Conservation (phyloP, 1,140 invertebrate species). For the Colletes gigas region DNA sequence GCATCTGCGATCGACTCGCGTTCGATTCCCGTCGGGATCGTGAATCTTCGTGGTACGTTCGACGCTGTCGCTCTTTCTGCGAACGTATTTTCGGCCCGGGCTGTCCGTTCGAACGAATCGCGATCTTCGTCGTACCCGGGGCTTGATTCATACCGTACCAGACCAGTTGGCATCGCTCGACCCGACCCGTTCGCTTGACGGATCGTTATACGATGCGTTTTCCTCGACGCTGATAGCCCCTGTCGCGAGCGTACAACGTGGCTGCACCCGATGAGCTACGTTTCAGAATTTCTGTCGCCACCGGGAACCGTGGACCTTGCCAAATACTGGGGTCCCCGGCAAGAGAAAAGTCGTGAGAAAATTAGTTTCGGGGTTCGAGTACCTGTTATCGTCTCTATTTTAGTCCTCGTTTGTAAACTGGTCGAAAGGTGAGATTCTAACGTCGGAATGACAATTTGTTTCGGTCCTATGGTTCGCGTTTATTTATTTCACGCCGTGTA, state of each 20-base stretch:
- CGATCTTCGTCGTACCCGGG: neutral
- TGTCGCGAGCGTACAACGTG: neutral
- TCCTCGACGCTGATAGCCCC: neutral
- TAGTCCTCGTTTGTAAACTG: too few relatives aligned
- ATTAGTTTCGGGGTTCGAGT: too few relatives aligned
- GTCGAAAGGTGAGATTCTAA: too few relatives aligned
- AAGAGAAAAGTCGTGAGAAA: too few relatives aligned
- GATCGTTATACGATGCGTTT: constrained; percentile 10
- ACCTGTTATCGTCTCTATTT: too few relatives aligned
- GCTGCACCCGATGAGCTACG: neutral
- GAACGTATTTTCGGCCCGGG: constrained; percentile 14
- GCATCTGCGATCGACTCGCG: constrained; percentile 36
- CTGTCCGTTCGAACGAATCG: constrained; percentile 10
- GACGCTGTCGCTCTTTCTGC: neutral
- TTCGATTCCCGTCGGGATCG: constrained; percentile 28
- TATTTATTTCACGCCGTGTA: too few relatives aligned
- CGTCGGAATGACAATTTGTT: too few relatives aligned
- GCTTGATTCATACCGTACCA: constrained; percentile 46
- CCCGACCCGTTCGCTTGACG: constrained; percentile 4
- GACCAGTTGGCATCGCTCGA: constrained; percentile 30
- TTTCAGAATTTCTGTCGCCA: neutral
- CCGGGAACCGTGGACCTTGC: neutral
- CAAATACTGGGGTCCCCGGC: neutral
- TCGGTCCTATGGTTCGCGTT: too few relatives aligned
- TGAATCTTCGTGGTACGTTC: neutral